Evolutionary conservation across 2,888 invertebrate species (phyloP).

Genomic region (Lypha dubia): DNA sequence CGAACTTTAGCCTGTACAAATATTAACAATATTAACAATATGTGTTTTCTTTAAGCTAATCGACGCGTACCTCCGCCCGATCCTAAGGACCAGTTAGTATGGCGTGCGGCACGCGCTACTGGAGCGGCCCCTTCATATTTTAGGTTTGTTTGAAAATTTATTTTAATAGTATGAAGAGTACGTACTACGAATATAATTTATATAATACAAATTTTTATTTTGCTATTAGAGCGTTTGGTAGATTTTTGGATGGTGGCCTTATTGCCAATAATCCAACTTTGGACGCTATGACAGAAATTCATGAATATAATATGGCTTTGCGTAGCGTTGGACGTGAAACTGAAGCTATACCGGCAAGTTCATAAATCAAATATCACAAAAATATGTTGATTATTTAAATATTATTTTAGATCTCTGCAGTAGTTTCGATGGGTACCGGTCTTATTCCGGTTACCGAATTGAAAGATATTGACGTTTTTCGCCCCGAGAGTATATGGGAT

Average conservation of each 20-base stretch:
- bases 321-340: slow-evolving; percentile 87
- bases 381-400: background rate
- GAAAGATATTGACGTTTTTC: slow-evolving; percentile 93
- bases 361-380: slow-evolving; percentile 80
- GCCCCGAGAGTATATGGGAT: slow-evolving; percentile 92
- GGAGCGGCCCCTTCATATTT: slow-evolving; percentile 99
- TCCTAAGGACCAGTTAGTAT: slow-evolving; percentile 90
- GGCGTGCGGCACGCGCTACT: slow-evolving; percentile 97
- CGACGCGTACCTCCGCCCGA: slow-evolving; percentile 85
- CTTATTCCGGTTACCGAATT: slow-evolving; percentile 88
- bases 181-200: background rate
- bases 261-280: slow-evolving; percentile 99
- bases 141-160: slow-evolving; percentile 83
- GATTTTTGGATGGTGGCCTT: slow-evolving; percentile 95
- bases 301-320: slow-evolving; percentile 93
- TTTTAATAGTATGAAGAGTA: background rate
- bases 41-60: slow-evolving; percentile 78
- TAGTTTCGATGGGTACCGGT: slow-evolving; percentile 92
- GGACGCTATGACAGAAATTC: slow-evolving; percentile 96
- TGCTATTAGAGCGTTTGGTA: slow-evolving; percentile 85
- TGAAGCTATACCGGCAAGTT: slow-evolving; percentile 86
- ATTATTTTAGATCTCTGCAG: slow-evolving; percentile 84
- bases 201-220: slow-evolving; percentile 11
- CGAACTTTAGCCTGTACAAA: background rate
- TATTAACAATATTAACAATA: background rate